Evolutionary conservation across 2,113 vertebrate species (phyloP), one percentile per base, ranked within the genome.

Genomic region (Orcinus orca): DNA sequence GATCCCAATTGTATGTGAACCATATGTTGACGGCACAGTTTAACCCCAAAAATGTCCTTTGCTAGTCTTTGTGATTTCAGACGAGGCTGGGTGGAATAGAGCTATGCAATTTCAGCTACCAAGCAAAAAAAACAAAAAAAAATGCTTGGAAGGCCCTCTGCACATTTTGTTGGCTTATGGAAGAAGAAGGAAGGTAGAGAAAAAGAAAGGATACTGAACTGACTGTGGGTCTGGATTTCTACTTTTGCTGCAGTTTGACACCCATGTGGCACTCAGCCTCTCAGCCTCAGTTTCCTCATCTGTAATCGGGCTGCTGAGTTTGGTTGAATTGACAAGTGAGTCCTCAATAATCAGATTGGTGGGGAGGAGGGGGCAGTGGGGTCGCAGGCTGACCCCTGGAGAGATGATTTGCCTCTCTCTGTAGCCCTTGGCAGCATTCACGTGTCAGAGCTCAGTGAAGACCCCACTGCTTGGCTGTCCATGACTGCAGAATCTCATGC

Each of bases 21-120:
- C n/a, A 44, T 88, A 79, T 92, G 87, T 89, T 90, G 60, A 71
- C 65, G 74, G 17, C 70, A 71, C n/a, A n/a, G 76, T 80, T 93
- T 90, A 95, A 93, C 68, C 23, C 21, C 36, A n/a, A 50, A 60
- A 74, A 68, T 86, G 91, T 20, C 82, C 88, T 91, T 71, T 58
- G 74, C 65, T 62, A 65, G 41, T 73, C 47, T 93, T 87, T 82
- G 77, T 90, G 41, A 68, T 76, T 91, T 84, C 53, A 13, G 26
- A 50, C 31, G 20, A 93, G n/a, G 25, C 67, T 58, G 41, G 60
- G 31, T 70, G 21, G 41, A 21, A 77, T 58, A n/a, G 47, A 88
- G 50, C 29, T 41, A 65, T 88, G 17, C 15, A 81, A 3, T 68
- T 73, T 70, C 87, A 33, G 14, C n/a, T 1, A 5, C 67, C 20